A percentile compares a stretch with the other conserved stretches of the same genome.
Conservation (phyloP, 2,888 invertebrate genomes). For the Dendrolimus houi region DNA sequence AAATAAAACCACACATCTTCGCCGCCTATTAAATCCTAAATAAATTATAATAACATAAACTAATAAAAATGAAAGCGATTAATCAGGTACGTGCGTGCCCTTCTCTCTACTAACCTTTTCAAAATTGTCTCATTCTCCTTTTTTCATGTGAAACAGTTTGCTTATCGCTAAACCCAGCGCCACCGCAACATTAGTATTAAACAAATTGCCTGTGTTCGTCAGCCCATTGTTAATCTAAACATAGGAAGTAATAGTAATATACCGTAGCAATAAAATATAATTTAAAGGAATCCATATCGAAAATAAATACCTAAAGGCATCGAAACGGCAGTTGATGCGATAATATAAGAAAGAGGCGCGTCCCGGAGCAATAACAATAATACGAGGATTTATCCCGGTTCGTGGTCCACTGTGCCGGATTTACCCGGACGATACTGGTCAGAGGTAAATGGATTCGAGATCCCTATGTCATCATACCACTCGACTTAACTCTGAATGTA, state of each 20-base stretch:
- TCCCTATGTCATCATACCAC: background rate
- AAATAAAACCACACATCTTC: too few species aligned
- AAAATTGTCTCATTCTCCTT: too few species aligned
- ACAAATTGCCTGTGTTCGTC: too few species aligned
- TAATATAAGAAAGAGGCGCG: conserved; percentile 21
- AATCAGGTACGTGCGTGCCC: too few species aligned
- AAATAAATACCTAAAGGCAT: background rate
- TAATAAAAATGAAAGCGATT: too few species aligned
- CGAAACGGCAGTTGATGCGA: background rate
- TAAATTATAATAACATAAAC: too few species aligned
- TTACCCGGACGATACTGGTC: conserved; percentile 35
- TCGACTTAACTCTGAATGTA: background rate
- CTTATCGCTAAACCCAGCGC: too few species aligned
- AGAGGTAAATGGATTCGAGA: background rate
- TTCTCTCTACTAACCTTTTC: too few species aligned
- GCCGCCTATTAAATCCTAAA: too few species aligned
- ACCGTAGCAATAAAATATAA: background rate
- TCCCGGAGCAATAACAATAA: conserved; percentile 53
- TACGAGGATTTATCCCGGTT: conserved; percentile 52
- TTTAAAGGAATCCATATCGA: background rate
- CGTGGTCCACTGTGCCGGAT: conserved; percentile 54
- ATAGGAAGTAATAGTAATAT: background rate
- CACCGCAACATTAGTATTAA: too few species aligned
- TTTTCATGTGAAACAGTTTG: too few species aligned
- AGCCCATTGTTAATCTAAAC: too few species aligned